Percentiles rank a stretch among this genome's conserved stretches.
phyloP scores from a whole-genome alignment of 1,140 invertebrate genomes.

The Atta cephalotes region DNA sequence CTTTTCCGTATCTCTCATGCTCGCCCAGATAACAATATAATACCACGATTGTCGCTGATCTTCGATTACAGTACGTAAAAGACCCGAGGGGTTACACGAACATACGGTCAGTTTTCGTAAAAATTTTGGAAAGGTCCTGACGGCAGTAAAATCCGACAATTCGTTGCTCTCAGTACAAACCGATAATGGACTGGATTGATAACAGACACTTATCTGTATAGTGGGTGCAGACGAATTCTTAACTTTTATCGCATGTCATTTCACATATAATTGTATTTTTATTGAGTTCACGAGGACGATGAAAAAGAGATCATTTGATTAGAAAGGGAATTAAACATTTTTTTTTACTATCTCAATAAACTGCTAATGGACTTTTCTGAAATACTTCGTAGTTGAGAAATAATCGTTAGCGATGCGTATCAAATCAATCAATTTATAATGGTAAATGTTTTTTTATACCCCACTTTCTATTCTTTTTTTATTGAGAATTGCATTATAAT shows the following conservation, averaged over 20 bases:
- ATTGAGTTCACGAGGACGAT: neutral
- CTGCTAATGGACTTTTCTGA: neutral
- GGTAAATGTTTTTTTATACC: neutral
- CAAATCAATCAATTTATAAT: conserved; percentile 1
- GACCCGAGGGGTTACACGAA: neutral
- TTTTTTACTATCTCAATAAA: neutral
- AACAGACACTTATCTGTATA: neutral
- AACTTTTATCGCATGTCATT: conserved; percentile 34
- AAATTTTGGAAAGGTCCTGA: conserved; percentile 51
- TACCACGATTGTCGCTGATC: conserved; percentile 16
- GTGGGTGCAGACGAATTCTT: neutral
- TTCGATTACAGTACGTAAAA: conserved; percentile 34
- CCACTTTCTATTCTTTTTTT: neutral
- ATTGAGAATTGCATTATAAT: neutral
- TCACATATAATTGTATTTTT: conserved; percentile 3
- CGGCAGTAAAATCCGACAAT: conserved; percentile 44
- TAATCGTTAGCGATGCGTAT: neutral
- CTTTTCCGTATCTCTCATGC: neutral
- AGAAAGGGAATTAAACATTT: neutral
- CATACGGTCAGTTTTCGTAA: conserved; percentile 30
- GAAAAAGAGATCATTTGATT: neutral
- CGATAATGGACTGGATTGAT: neutral
- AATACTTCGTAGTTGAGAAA: conserved; percentile 15
- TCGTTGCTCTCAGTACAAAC: conserved; percentile 10
- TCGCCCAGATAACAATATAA: neutral